Base-by-base conservation (phyloP, 2,797 vertebrate species). In the Neopelma chrysocephalum region DNA sequence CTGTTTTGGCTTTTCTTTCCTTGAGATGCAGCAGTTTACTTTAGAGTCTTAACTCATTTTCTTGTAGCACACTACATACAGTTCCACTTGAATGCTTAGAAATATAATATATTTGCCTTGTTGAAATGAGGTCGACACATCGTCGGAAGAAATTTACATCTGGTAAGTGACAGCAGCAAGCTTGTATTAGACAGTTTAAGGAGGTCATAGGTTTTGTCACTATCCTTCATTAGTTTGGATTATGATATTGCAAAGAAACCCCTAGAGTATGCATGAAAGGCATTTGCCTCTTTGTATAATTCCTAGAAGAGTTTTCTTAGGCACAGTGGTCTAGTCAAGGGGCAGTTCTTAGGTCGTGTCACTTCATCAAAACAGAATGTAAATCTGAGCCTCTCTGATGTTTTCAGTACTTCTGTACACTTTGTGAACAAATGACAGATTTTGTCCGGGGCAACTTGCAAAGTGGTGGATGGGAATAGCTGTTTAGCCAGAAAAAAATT, bases 71-170 rank as follows among this genome's bases (percentile, higher is more conserved):
- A 36, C 69, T 91, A 45, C 16, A 23, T 82, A 38, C 34, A 87
- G 86, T 96, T 97, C 89, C 83, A 92, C 87, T 88, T 89, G 82
- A 94, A 73, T 94, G 91, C 86, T 64, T 93, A 94, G 83, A 92
- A 81, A 92, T 69, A 38, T 23, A 47, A 77, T 93, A 91, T 89
- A 88, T 82, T 92, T 97, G 38, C 89, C 58, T 56, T 95, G 68
- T 87, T 85, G 84, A 94, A 94, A 90, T 81, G 51, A 90, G 40
- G 23, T 82, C 95, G 93, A 93, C 64, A 75, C 69, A 82, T 81
- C 82, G 14, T 58, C 36, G 10, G 87, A 78, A 93, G 71, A 94
- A 94, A 71, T 87, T 89, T 93, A 48, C 62, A 72, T 29, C 80
- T 84, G 26, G 26, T 40, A 91, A 87, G 42, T 88, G 82, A 79